Percentiles rank a stretch among this genome's conserved stretches.
These are phyloP conservation scores for Theonella swinhoei DNA, from an alignment of 37 sponge, comb jelly and placozoan genomes.

Conservation along the genomic window DNA sequence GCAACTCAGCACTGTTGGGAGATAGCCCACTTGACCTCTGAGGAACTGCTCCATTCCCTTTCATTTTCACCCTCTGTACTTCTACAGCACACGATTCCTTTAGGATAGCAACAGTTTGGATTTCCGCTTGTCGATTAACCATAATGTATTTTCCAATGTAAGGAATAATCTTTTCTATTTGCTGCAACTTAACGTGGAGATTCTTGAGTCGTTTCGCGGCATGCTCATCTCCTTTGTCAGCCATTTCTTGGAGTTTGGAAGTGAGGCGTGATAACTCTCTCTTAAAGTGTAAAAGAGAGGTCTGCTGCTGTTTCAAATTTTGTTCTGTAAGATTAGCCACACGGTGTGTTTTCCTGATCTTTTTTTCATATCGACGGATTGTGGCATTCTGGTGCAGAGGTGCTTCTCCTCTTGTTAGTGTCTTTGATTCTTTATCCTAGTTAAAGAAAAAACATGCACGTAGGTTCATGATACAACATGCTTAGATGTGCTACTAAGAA, in stretches of 20 bases:
- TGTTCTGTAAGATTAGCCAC: conserved; percentile 70
- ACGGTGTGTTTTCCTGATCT: conserved; percentile 61
- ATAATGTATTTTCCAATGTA: conserved; percentile 70
- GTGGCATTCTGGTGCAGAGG: conserved; percentile 19
- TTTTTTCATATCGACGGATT: conserved; percentile 61
- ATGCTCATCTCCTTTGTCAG: conserved; percentile 29
- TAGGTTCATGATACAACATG: neutral
- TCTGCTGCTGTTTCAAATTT: conserved; percentile 61
- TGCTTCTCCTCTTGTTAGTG: too few relatives aligned
- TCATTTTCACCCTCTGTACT: conserved; percentile 10
- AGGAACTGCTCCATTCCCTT: too few relatives aligned
- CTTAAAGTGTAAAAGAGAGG: conserved; percentile 37
- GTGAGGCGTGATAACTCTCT: conserved; percentile 43
- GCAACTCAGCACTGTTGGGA: too few relatives aligned
- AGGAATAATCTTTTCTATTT: conserved; percentile 74
- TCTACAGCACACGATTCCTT: conserved; percentile 63
- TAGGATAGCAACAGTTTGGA: conserved; percentile 70
- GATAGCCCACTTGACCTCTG: too few relatives aligned
- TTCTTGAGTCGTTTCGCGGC: conserved; percentile 28
- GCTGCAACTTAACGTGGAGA: conserved; percentile 31
- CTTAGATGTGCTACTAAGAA: neutral
- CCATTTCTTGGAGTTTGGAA: conserved; percentile 26
- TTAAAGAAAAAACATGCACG: too few relatives aligned
- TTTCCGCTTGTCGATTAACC: conserved; percentile 73
- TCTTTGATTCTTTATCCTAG: too few relatives aligned